Conservation (phyloP, 1,140 invertebrate genomes). For the Lasioglossum baleicum region DNA sequence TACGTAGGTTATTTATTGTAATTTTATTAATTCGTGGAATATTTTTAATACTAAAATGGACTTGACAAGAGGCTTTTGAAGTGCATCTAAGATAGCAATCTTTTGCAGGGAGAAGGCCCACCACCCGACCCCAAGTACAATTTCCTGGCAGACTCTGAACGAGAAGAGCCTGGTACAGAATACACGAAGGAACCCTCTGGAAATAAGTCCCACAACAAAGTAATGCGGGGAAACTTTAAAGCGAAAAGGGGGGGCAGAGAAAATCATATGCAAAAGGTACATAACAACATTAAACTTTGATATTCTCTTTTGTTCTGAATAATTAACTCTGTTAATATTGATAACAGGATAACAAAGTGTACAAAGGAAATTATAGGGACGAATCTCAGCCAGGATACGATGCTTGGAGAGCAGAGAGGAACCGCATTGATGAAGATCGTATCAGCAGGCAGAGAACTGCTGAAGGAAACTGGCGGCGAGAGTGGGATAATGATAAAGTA, state of each 20-base stretch:
- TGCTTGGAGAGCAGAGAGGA: conserved; percentile 78
- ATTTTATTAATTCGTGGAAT: too few relatives aligned
- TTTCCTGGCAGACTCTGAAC: conserved; percentile 78
- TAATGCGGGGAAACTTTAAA: conserved; percentile 57
- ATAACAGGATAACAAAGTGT: conserved; percentile 56
- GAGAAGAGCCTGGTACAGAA: conserved; percentile 67
- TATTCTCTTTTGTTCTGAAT: neutral
- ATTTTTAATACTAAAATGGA: too few relatives aligned
- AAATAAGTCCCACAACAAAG: conserved; percentile 65
- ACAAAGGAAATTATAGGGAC: conserved; percentile 58
- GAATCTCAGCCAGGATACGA: conserved; percentile 75
- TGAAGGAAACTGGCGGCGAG: conserved; percentile 79
- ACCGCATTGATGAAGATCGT: conserved; percentile 78
- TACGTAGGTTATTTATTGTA: too few relatives aligned
- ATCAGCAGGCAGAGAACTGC: conserved; percentile 78
- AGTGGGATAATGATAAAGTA: conserved; percentile 80
- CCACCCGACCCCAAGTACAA: conserved; percentile 80
- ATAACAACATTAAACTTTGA: neutral
- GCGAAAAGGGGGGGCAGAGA: conserved; percentile 68
- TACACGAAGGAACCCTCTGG: conserved; percentile 64
- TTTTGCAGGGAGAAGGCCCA: conserved; percentile 73
- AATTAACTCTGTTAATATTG: conserved; percentile 1
- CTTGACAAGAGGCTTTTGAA: too few relatives aligned
- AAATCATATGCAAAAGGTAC: conserved; percentile 63
- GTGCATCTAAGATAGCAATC: neutral